These are phyloP conservation scores for Eupithecia pulchellata DNA, from an alignment of 2,888 invertebrate species.

Conservation along the genomic window DNA sequence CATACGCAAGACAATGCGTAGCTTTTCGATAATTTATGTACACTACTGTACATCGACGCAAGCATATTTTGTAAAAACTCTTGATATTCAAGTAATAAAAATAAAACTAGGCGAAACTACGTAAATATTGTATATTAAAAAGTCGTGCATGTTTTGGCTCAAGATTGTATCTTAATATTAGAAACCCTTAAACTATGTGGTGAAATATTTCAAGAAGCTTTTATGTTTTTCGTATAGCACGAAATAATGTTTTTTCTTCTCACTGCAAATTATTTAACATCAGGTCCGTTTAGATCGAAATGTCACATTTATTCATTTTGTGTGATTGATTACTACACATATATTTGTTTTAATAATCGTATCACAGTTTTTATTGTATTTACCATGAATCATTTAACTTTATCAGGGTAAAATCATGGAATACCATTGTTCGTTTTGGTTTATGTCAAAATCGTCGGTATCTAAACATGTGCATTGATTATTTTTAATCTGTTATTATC, in stretches of 20 bases:
- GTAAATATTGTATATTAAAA: constrained; percentile 15
- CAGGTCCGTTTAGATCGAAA: neutral
- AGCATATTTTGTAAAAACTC: neutral
- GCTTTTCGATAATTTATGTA: constrained; percentile 8
- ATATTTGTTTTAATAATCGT: neutral
- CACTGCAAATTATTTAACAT: neutral
- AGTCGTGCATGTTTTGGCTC: constrained; percentile 28
- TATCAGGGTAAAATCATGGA: constrained; percentile 66
- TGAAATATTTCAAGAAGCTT: neutral
- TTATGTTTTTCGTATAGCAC: neutral
- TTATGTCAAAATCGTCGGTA: neutral
- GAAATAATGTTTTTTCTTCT: neutral
- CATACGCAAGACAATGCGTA: neutral
- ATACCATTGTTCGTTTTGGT: constrained; percentile 30
- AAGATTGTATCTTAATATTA: constrained; percentile 15
- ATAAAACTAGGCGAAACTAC: constrained; percentile 21
- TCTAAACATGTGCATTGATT: neutral
- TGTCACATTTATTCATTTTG: neutral
- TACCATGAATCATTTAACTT: constrained; percentile 17
- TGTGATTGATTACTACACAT: neutral
- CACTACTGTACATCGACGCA: neutral
- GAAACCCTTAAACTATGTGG: neutral
- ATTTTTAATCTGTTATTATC: neutral
- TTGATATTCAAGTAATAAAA: neutral
- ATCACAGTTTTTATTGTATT: neutral